phyloP scores from a whole-genome alignment of 2,797 vertebrate genomes.

The Taeniopygia guttata region DNA sequence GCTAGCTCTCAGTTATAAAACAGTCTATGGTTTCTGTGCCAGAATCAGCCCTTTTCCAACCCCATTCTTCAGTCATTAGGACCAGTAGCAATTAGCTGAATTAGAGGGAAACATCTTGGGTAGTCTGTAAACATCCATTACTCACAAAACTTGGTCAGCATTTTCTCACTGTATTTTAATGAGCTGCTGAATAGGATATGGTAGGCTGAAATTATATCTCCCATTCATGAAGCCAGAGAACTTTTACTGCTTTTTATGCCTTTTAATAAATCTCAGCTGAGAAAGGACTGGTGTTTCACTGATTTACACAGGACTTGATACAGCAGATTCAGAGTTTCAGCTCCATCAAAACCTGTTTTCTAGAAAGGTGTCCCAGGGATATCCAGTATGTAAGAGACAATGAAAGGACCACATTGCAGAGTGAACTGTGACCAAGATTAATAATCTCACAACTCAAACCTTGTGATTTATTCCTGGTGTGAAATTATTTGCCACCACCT shows the following conservation, averaged over 20 bases:
- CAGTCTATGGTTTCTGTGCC: not conserved
- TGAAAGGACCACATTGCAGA: not conserved
- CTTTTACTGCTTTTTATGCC: not conserved
- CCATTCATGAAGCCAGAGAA: not conserved
- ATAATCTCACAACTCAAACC: not conserved
- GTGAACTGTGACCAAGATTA: not conserved
- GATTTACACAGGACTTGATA: not conserved
- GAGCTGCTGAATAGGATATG: not conserved
- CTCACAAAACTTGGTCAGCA: constrained; percentile 11
- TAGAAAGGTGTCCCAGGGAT: not conserved
- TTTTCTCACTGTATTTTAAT: not conserved
- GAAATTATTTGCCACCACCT: constrained; percentile 12
- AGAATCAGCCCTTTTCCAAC: not conserved
- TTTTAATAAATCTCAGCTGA: not conserved
- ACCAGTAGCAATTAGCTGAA: not conserved
- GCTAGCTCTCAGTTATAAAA: not conserved
- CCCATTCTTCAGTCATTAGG: not conserved
- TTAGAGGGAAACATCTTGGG: not conserved
- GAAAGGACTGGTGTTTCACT: not conserved
- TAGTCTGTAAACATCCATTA: not conserved
- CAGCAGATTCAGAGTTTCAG: not conserved
- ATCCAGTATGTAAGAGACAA: not conserved
- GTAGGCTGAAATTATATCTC: not conserved
- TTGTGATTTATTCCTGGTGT: not conserved
- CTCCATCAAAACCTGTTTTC: not conserved